Evolutionary conservation across 2,797 vertebrate species (phyloP), one percentile per base, ranked within the genome.

Genomic region (Pangasius larnaudii): DNA sequence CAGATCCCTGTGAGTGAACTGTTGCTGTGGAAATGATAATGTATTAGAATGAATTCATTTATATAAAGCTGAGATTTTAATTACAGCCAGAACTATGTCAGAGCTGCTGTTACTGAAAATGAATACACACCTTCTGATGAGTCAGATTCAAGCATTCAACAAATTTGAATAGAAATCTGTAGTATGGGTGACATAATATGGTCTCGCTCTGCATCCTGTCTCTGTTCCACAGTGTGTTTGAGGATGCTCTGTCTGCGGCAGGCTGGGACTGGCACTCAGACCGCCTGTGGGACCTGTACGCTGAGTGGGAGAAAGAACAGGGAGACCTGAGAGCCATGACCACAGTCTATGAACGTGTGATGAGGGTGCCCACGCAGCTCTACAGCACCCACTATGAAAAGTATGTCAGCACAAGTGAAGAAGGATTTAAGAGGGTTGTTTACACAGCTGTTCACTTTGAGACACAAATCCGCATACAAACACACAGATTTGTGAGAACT

Each of bases 181-280:
- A 5, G 10, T 49, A n/a, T 63, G 56, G 13, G 33, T 81, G 10
- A 24, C 8, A 1, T 59, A 24, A 24, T 14, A 81, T 9, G 36
- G 33, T 81, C n/a, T 51, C 4, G 0, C 1, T 75, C 14, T 2
- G 36, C 7, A 5, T 74, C 46, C 0, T 63, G 5, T 80, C 30
- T 85, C 51, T 86, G 58, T 88, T 79, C 13, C 27, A 16, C 89
- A 97, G 97, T 0, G 96, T 96, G 0, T 97, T 97, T 87, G 96
- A 97, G 92, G 94, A 97, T 0, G 96, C 97, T 0, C 90, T 97
- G 58, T 89, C 78, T 0, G 95, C 96, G 0, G 96, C 96, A 0
- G 97, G 97, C 9, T 91, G 96, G 92, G 97, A 98, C 89, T 98
- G 97, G 93, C 96, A 96, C 74, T 98, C 97, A 0, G 97, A 98